Percentiles rank a stretch among this genome's conserved stretches.
Evolutionary conservation across 2,797 vertebrate genomes (phyloP).

Genomic region (Cossypha caffra): DNA sequence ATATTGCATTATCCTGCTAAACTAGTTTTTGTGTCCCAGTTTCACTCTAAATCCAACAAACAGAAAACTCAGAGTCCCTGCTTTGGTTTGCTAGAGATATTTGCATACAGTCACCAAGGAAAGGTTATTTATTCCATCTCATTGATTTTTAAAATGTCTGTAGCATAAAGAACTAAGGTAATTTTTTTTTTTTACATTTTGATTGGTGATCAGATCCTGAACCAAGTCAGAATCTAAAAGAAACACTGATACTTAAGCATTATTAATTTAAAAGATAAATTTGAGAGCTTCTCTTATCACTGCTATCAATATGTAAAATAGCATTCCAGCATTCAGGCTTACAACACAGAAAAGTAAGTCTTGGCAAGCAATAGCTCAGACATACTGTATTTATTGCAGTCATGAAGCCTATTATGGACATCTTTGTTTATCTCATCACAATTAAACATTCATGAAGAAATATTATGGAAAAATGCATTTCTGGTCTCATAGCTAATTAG

Average conservation of each 20-base stretch:
- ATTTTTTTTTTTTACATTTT: background rate
- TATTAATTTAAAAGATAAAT: background rate
- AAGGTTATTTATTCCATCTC: background rate
- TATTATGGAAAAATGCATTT: background rate
- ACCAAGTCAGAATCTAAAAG: background rate
- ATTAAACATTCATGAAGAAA: background rate
- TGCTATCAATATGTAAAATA: background rate
- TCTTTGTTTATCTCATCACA: conserved; percentile 10
- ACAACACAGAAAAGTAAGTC: background rate
- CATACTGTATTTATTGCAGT: background rate
- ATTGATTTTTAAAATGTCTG: background rate
- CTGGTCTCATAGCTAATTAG: background rate
- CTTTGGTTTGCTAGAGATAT: background rate
- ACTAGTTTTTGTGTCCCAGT: background rate
- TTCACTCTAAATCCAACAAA: background rate
- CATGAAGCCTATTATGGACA: background rate
- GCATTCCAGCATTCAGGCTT: background rate
- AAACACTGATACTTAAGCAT: background rate
- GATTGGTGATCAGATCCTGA: background rate
- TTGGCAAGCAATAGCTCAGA: background rate
- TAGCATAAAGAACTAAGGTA: background rate
- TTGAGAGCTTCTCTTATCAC: background rate
- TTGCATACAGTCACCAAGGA: background rate
- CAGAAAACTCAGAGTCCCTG: background rate
- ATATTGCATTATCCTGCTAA: background rate